Evolutionary conservation across 2,888 invertebrate species (phyloP), one percentile per base, ranked within the genome.

Genomic region (Therioaphis trifolii): DNA sequence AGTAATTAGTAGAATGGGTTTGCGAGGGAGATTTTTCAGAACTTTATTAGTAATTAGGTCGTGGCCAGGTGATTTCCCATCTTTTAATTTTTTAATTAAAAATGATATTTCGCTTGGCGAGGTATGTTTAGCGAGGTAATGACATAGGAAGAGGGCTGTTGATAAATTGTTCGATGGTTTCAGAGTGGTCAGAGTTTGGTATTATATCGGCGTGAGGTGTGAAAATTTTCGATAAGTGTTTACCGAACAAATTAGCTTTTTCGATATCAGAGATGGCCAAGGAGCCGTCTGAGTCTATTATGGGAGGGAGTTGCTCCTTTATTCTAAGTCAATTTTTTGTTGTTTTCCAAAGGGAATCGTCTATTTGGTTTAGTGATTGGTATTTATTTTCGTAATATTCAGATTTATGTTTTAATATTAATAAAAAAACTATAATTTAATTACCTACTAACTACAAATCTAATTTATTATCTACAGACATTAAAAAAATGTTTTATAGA

Each of bases 41-140:
- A 61, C 61, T 27, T 61, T 61, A 27, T 61, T 61, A 5, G 27
- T n/a, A 29, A 68, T 68, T 24, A 68, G 14, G 12, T 68, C 43
- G 11, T 68, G 12, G 9, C 43, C 40, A 14, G 43, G 40, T 68
- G 68, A 68, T 68, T 68, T 68, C 21, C 40, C 68, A 35, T 35
- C 35, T 40, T 40, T 66, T 43, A 68, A 12, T 43, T 68, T 68
- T 68, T 68, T 68, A 68, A 68, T 68, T 68, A 68, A 68, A 68
- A 68, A 68, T 68, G 43, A 21, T 40, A 68, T 68, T 68, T 68
- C 68, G 21, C 12, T 68, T 21, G 40, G 40, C 12, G 68, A 68
- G 68, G 68, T 68, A 68, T 68, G 68, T 68, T 68, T 68, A 21
- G 21, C n/a, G 12, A 43, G 43, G 68, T 68, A 21, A 68, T 68